These are phyloP conservation scores for Cheilosia pagana DNA, from an alignment of 2,888 invertebrate genomes.

Conservation along the genomic window DNA sequence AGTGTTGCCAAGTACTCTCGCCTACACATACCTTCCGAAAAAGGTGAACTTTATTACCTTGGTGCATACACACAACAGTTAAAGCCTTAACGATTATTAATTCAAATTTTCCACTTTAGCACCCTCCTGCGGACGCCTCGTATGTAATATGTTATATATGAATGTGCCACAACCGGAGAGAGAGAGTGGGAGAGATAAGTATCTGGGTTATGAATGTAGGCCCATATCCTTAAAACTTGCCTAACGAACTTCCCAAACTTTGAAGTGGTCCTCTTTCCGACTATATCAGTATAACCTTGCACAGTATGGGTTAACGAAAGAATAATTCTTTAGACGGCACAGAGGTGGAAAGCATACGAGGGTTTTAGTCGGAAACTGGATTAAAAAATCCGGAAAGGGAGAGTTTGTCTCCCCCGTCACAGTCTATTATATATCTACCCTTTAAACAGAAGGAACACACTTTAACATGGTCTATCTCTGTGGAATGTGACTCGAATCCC, in stretches of 20 bases:
- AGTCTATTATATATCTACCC: too few species aligned
- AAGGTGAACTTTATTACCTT: constrained; percentile 66
- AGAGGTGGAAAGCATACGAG: neutral
- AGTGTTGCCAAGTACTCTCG: constrained; percentile 52
- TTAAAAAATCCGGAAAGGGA: constrained; percentile 30
- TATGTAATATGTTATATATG: constrained; percentile 15
- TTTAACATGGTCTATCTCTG: constrained; percentile 29
- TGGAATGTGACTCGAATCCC: constrained; percentile 17
- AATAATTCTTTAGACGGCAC: constrained; percentile 24
- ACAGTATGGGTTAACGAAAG: constrained; percentile 24
- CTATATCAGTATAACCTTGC: constrained; percentile 30
- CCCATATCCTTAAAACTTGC: constrained; percentile 35
- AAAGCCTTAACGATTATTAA: constrained; percentile 71
- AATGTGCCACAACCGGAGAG: constrained; percentile 51
- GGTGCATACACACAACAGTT: constrained; percentile 62
- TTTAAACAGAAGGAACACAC: constrained; percentile 7
- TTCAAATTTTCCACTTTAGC: constrained; percentile 70
- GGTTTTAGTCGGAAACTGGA: constrained; percentile 6
- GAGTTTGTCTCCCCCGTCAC: constrained; percentile 6
- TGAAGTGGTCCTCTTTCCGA: neutral
- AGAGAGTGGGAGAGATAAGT: constrained; percentile 55
- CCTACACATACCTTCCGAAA: constrained; percentile 46
- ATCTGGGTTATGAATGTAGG: constrained; percentile 57
- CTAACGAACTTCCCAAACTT: constrained; percentile 52
- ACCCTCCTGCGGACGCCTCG: constrained; percentile 19